Evolutionary conservation across 2,888 invertebrate genomes (phyloP), one percentile per base, ranked within the genome.

Genomic region (Dasypogon diadema): DNA sequence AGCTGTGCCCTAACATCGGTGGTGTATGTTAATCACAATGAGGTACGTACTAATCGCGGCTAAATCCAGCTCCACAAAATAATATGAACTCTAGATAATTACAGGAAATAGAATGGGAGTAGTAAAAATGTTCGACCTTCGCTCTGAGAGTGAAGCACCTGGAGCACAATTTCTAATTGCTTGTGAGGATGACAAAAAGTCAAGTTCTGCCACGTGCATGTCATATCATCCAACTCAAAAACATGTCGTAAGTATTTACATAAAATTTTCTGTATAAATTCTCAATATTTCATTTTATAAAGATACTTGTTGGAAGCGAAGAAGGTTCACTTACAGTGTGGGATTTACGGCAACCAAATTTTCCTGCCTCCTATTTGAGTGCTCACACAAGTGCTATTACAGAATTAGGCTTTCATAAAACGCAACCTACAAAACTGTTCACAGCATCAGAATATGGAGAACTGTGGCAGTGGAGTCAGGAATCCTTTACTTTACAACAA

Each of bases 401-500:
- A n/a, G 96, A 97, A 86, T 91, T 97, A 80, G 90, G 92, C 75
- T 97, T 97, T 82, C 96, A 97, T 86, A 93, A 92, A 0, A 91
- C 92, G 76, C 90, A 93, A 81, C 95, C 96, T 0, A 92, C 94
- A 74, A 95, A 95, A 84, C 83, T 97, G 1, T 92, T 95, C 79
- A 93, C 94, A 0, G 92, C 93, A 82, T 94, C 96, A 0, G 88
- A 85, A 68, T 91, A 92, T 58, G 97, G 97, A 0, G 93, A 95
- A 83, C 86, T 97, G 2, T 96, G 96, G 94, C 94, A 96, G 82
- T 97, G 97, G 97, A 92, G 93, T 78, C 91, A 91, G 81, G 90
- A 90, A 78, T 82, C 84, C 0, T 85, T 89, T 21, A 34, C 79
- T 3, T 42, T 79, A 0, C 77, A 65, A 21, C 46, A 60, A 6